Conservation (phyloP, 1,140 invertebrate genomes). For the Brachionus plicatilis region DNA sequence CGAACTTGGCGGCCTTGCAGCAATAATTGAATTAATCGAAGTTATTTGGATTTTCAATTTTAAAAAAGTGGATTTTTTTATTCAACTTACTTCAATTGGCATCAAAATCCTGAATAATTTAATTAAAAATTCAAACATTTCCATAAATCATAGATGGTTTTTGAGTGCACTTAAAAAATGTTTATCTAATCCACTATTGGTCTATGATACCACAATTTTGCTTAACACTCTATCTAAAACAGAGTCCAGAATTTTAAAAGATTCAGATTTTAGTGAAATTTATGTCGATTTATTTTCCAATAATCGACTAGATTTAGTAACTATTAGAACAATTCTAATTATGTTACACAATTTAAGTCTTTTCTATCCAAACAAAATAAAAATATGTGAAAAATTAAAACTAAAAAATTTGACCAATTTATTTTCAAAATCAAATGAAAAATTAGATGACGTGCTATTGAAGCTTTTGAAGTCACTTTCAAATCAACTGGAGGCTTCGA, state of each 20-base stretch:
- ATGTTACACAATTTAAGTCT: constrained; percentile 5
- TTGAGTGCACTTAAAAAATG: constrained; percentile 1
- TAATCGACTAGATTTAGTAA: background rate
- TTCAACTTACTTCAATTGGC: background rate
- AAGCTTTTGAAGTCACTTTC: background rate
- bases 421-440: background rate
- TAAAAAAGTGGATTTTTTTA: background rate
- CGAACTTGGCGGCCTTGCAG: background rate
- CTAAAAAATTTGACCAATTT: background rate
- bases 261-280: background rate
- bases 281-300: background rate
- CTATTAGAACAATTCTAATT: background rate
- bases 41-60: background rate
- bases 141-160: background rate
- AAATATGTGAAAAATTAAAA: background rate
- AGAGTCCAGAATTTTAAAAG: background rate
- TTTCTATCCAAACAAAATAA: background rate
- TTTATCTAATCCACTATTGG: background rate
- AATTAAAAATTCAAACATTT: background rate
- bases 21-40: background rate
- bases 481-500: background rate
- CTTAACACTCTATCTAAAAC: background rate
- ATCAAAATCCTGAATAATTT: background rate
- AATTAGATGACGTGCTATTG: background rate
- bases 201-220: background rate